Conservation (phyloP, 1,140 invertebrate genomes). For the Drosophila repletoides region DNA sequence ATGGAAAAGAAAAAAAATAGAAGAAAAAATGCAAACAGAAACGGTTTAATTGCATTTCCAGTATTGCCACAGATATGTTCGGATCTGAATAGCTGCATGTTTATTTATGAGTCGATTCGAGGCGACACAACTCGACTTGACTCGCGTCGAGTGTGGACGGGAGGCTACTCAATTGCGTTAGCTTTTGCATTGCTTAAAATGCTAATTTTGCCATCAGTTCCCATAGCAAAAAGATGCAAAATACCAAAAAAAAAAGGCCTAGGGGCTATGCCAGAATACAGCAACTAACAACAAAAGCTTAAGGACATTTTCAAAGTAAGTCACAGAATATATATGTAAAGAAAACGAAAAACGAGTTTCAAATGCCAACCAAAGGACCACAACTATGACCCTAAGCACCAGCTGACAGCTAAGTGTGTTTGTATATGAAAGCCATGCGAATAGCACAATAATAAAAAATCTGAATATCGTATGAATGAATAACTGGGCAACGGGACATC, state of each 20-base stretch:
- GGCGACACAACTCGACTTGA: constrained; percentile 36
- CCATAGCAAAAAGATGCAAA: constrained; percentile 18
- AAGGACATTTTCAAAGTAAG: constrained; percentile 41
- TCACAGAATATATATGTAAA: constrained; percentile 15
- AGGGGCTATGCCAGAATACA: constrained; percentile 31
- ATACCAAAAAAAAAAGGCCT: constrained; percentile 7
- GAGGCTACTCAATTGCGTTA: constrained; percentile 21
- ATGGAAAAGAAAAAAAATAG: constrained; percentile 23
- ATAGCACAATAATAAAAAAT: constrained; percentile 17
- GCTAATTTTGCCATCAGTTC: constrained; percentile 38
- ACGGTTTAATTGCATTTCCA: constrained; percentile 63
- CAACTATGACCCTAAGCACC: constrained; percentile 54
- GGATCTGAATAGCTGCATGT: constrained; percentile 46
- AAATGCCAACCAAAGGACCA: constrained; percentile 23
- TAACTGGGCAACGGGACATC: constrained; percentile 35
- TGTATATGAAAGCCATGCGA: constrained; percentile 5
- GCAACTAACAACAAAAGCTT: constrained; percentile 23
- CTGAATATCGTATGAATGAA: neutral
- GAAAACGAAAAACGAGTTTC: constrained; percentile 32
- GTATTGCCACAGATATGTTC: constrained; percentile 59
- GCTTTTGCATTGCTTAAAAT: constrained; percentile 17
- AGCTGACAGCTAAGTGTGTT: constrained; percentile 27
- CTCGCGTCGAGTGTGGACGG: constrained; percentile 8
- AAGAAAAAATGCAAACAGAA: neutral
- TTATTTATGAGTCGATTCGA: constrained; percentile 66